Evolutionary conservation across 2,797 vertebrate species (phyloP).

Genomic region (Acanthurus leucopareius): DNA sequence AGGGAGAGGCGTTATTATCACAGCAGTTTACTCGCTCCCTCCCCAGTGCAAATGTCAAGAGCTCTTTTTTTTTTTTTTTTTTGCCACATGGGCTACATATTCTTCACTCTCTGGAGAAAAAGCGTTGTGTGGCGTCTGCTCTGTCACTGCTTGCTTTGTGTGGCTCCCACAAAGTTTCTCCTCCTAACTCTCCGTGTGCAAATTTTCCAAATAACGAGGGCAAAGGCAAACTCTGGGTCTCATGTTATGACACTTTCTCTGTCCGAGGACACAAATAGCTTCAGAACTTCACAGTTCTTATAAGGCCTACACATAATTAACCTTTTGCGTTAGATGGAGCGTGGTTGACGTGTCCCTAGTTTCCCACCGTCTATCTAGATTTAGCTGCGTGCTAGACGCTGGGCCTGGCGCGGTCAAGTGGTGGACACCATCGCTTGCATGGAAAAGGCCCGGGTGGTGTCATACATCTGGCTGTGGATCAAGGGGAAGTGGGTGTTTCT

Average conservation of each 20-base stretch:
- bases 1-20: conserved; percentile 64
- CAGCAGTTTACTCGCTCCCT: conserved; percentile 54
- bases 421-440: conserved; percentile 50
- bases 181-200: conserved; percentile 11
- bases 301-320: conserved; percentile 60
- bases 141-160: conserved; percentile 37
- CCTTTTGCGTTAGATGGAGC: conserved; percentile 53
- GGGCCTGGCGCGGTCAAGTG: conserved; percentile 19
- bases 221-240: conserved; percentile 26
- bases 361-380: conserved; percentile 55
- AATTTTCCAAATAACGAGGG: conserved; percentile 24
- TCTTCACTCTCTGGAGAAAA: conserved; percentile 60
- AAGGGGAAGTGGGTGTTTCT: conserved; percentile 83
- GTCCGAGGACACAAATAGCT: conserved; percentile 43
- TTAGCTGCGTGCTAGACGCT: conserved; percentile 36
- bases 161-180: conserved; percentile 48
- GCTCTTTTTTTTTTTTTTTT: conserved; percentile 36
- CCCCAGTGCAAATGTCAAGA: conserved; percentile 63
- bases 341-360: conserved; percentile 49
- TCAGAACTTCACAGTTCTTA: conserved; percentile 50
- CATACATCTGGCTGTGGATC: conserved; percentile 68
- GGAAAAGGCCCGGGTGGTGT: conserved; percentile 73
- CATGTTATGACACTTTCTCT: conserved; percentile 15
- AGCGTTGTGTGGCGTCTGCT: conserved; percentile 41
- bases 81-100: conserved; percentile 68